Base-by-base conservation (phyloP, 2,113 vertebrate genomes). In the Porphyrio hochstetteri region DNA sequence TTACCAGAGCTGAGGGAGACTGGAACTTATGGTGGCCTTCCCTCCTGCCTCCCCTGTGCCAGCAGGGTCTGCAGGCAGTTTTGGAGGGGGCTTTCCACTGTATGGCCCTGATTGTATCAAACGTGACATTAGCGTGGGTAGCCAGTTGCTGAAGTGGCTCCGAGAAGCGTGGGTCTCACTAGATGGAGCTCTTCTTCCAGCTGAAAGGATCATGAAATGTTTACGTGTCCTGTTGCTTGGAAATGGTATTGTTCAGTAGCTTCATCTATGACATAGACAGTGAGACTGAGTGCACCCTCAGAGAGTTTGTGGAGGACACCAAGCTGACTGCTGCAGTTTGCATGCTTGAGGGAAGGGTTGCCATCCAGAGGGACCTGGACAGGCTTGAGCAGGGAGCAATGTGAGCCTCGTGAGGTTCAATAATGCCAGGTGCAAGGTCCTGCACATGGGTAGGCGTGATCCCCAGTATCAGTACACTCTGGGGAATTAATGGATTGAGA, bases 71-170 rank as follows among this genome's bases (percentile, higher is more conserved):
- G 28, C 21, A 36, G 20, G 6, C 19, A 70, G 2, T 3, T 70
- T 76, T 53, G 0, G 0, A 48, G 3, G 0, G 0, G 6, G 25
- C 72, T 79, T 79, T 35, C 31, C 9, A 38, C 10, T 4, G 2
- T 3, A 1, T 29, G 4, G 24, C 18, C 72, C 6, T 28, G 3
- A 3, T 1, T 40, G 13, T 13, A 11, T 14, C 18, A 82, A 53
- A 89, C 67, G 7, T 46, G 21, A 5, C 18, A 9, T 19, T 2
- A 3, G 5, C 24, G 9, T 46, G 48, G 7, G 15, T 7, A 48
- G 16, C 11, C 0, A 7, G 19, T 10, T 53, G 36, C 27, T 72
- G 42, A 64, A 67, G 10, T 2, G 6, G 13, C 14, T 42, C 9
- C 14, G 11, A 18, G 57, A 60, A 52, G 6, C 8, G 19, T 2